Percentiles rank a stretch among this genome's conserved stretches.
These are phyloP conservation scores for Drosophila lacertosa DNA, from an alignment of 1,140 invertebrate species.

Conservation along the genomic window DNA sequence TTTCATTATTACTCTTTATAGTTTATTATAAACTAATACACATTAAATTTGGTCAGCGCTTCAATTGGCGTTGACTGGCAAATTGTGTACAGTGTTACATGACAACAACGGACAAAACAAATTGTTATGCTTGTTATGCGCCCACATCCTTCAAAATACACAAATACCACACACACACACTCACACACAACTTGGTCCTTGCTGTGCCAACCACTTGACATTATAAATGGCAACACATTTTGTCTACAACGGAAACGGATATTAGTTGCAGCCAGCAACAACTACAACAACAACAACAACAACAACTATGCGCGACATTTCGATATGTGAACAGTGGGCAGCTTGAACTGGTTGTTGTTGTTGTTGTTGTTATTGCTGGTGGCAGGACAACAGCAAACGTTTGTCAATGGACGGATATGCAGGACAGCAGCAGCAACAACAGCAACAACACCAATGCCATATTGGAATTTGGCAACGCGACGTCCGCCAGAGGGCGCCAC, in stretches of 20 bases:
- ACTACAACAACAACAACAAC: conserved; percentile 18
- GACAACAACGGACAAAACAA: conserved; percentile 38
- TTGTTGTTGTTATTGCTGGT: conserved; percentile 38
- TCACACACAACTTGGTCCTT: conserved; percentile 1
- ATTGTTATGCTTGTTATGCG: conserved; percentile 54
- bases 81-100: conserved; percentile 21
- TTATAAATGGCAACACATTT: conserved; percentile 83
- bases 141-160: conserved; percentile 25
- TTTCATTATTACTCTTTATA: too few species aligned
- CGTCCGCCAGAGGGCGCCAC: conserved; percentile 57
- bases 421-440: too few species aligned
- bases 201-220: conserved; percentile 63
- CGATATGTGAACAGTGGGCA: conserved; percentile 46
- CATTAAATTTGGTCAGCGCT: not conserved
- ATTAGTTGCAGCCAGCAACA: conserved; percentile 73
- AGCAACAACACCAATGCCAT: conserved; percentile 50
- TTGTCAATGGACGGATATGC: conserved; percentile 75
- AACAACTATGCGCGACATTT: conserved; percentile 39
- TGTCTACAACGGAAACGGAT: conserved; percentile 83
- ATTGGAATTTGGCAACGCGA: conserved; percentile 73
- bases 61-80: conserved; percentile 4
- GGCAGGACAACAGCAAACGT: conserved; percentile 63
- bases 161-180: conserved; percentile 8
- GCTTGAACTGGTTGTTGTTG: conserved; percentile 12
- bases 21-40: too few species aligned